Evolutionary conservation across 2,113 vertebrate species (phyloP), one percentile per base, ranked within the genome.

Genomic region (Hippocampus mohnikei): DNA sequence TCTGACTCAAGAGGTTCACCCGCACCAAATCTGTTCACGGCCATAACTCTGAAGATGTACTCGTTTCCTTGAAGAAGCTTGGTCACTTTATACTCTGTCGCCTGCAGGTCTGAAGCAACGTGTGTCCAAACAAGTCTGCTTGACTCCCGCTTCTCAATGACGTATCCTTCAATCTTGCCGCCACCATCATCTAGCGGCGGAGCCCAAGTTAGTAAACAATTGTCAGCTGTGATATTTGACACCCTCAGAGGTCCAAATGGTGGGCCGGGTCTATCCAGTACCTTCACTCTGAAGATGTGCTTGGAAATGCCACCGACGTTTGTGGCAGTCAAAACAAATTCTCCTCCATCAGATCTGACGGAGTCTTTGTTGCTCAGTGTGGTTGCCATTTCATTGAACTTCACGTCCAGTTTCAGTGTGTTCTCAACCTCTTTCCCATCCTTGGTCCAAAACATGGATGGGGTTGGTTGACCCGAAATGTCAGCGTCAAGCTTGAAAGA

Each of bases 21-120:
- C 83, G 95, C 78, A 75, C 97, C 97, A 0, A 96, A 99, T 88
- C 98, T 99, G 90, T 99, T 99, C 70, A 97, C 93, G 79, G 97
- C 97, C 96, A 98, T 98, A 46, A 98, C 95, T 87, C 97, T 94
- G 90, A 98, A 99, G 55, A 98, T 94, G 1, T 99, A 99, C 86
- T 99, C 97, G 83, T 99, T 98, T 90, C 95, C 95, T 92, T 98
- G 95, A 62, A 99, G 88, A 58, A 99, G 90, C 81, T 98, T 98
- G 61, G 94, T 94, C 64, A 98, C 97, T 74, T 96, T 96, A 55
- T 92, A 75, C 80, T 96, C 92, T 74, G 93, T 98, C 69, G 93
- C 84, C 67, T 93, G 93, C 67, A 97, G 88, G 78, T 95, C 94
- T 71, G 95, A 90, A 76, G 91, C 93, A 66, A 96, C 97, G 71